Evolutionary conservation across 2,113 vertebrate genomes (phyloP), one percentile per base, ranked within the genome.

Genomic region (Neomonachus schauinslandi): DNA sequence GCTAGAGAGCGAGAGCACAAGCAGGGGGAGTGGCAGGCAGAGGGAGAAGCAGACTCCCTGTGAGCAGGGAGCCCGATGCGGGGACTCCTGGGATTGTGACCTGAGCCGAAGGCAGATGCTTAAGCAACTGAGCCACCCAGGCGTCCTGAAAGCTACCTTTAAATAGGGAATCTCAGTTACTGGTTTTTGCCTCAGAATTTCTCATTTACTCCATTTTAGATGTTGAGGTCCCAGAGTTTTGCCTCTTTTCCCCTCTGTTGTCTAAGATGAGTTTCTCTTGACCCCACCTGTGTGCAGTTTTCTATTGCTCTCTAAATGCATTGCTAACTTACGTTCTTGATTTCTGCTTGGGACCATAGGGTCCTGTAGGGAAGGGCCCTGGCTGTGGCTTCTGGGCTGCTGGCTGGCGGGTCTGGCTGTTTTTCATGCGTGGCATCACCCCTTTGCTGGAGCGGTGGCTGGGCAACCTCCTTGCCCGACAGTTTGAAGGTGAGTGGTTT

Each of bases 361-460:
- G 99, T 3, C 99, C 99, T 76, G 99, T 99, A 93, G 99, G 99
- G 63, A 99, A 99, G 92, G 99, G 99, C 95, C 99, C 99, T 83
- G 99, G 99, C 94, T 99, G 99, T 98, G 99, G 99, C 42, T 99
- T 99, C 98, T 99, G 99, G 99, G 99, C 99, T 96, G 99, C 99
- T 4, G 99, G 99, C 46, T 99, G 99, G 99, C 99, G 99, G 82
- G 99, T 99, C n/a, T 99, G 99, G 99, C 99, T 99, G 80, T 99
- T 99, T 98, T 99, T 99, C 98, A 99, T 99, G 99, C 99, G 99
- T 71, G 99, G 99, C 72, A 99, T 99, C 98, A 99, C 99, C 0
- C 99, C 99, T 0, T 98, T 99, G 98, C 98, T 99, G 98, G 99
- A 99, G 96, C 99, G 99, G 49, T 99, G 99, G 99, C 99, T 99